phyloP scores from a whole-genome alignment of 2,113 vertebrate genomes.

The Phyllostomus discolor region DNA sequence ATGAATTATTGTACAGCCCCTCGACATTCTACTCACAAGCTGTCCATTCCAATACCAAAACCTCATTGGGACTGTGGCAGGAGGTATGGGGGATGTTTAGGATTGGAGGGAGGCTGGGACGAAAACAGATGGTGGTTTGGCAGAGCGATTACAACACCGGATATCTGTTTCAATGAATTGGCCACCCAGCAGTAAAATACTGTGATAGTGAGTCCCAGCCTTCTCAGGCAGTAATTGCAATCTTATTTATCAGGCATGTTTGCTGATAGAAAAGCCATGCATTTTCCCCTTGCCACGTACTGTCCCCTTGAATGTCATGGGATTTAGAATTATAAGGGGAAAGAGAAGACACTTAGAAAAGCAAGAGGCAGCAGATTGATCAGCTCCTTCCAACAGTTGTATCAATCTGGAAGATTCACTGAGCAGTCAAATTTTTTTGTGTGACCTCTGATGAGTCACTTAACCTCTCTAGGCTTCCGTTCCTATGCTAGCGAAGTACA shows the following conservation, averaged over 20 bases:
- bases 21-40: constrained; percentile 59
- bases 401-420: not conserved
- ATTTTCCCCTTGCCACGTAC: not conserved
- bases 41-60: constrained; percentile 67
- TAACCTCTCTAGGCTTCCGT: constrained; percentile 6
- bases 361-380: not conserved
- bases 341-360: not conserved
- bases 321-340: constrained; percentile 30
- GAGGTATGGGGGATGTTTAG: constrained; percentile 44
- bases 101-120: constrained; percentile 44
- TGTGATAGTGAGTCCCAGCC: constrained; percentile 60
- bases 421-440: not conserved
- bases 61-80: constrained; percentile 66
- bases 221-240: constrained; percentile 54
- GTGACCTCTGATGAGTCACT: not conserved
- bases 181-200: constrained; percentile 76
- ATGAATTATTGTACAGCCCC: constrained; percentile 68
- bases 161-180: constrained; percentile 81
- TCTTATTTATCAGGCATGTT: constrained; percentile 60
- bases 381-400: not conserved
- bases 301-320: not conserved
- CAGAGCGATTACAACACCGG: constrained; percentile 78
- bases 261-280: constrained; percentile 1
- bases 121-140: constrained; percentile 81
- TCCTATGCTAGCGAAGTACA: not conserved